Percentiles rank a stretch among this genome's conserved stretches.
phyloP scores from a whole-genome alignment of 2,113 vertebrate species.

The Meleagris gallopavo region DNA sequence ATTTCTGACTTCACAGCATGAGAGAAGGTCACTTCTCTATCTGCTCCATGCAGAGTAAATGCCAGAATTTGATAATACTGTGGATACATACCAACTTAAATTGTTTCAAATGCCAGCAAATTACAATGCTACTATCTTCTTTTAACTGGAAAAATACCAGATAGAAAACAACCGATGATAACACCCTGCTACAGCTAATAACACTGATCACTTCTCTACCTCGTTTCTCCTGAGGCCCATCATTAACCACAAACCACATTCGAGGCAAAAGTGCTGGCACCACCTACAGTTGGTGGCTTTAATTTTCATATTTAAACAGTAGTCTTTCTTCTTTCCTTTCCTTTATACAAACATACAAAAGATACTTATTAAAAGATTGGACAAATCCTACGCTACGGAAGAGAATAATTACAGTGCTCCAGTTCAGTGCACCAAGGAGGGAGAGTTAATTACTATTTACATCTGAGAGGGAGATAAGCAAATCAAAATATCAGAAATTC shows the following conservation, averaged over 20 bases:
- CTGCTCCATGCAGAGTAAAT: neutral
- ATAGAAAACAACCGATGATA: neutral
- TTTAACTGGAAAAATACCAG: neutral
- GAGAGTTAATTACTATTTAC: conserved; percentile 59
- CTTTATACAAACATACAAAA: neutral
- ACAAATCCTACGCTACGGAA: conserved; percentile 5
- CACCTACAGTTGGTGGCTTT: neutral
- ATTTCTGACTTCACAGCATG: neutral
- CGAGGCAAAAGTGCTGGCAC: neutral
- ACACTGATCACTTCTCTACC: neutral
- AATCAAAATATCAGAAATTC: conserved; percentile 50
- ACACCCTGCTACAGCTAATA: neutral
- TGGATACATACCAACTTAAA: neutral
- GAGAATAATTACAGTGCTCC: conserved; percentile 54
- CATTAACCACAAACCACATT: neutral
- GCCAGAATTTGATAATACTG: neutral
- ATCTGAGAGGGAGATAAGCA: conserved; percentile 31
- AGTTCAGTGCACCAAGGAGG: neutral
- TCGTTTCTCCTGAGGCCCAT: neutral
- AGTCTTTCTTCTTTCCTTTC: neutral
- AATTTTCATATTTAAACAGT: neutral
- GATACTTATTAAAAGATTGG: neutral
- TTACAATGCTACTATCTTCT: neutral
- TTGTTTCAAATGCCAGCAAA: neutral
- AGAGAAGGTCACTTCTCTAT: neutral